Evolutionary conservation across 1,140 invertebrate species (phyloP).

Genomic region (Zeugodacus cucurbitae): DNA sequence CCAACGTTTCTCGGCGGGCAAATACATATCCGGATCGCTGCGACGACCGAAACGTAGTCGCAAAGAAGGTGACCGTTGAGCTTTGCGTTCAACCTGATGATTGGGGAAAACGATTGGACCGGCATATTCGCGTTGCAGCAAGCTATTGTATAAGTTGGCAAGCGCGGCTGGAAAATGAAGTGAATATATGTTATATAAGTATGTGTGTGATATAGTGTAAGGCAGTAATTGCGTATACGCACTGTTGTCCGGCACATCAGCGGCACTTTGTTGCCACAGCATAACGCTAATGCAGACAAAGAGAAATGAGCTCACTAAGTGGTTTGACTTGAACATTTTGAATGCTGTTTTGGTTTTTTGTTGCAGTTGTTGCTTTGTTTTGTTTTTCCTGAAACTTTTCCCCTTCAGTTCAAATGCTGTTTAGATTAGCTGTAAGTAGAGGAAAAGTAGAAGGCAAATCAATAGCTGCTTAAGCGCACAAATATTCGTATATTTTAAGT

Average conservation of each 20-base stretch:
- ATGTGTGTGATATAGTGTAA: background rate
- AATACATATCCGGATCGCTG: slow-evolving; percentile 71
- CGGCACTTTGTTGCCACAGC: background rate
- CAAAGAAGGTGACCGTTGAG: slow-evolving; percentile 75
- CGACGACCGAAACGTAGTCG: slow-evolving; percentile 77
- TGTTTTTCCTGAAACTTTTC: background rate
- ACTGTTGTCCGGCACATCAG: slow-evolving; percentile 2
- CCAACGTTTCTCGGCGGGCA: slow-evolving; percentile 54
- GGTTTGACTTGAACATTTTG: background rate
- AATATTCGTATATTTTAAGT: background rate
- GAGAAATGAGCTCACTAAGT: background rate
- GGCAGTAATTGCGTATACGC: slow-evolving; percentile 5
- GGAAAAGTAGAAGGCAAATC: background rate
- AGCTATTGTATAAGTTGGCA: slow-evolving; percentile 59
- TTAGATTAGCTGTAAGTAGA: background rate
- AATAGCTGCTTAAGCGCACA: background rate
- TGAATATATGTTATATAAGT: background rate
- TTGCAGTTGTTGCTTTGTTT: background rate
- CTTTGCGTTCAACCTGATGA: slow-evolving; percentile 78
- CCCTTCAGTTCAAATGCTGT: background rate
- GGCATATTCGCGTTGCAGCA: slow-evolving; percentile 63
- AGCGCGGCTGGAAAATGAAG: slow-evolving; percentile 47
- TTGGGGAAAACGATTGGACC: slow-evolving; percentile 63
- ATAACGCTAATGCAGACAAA: background rate
- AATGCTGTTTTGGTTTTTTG: background rate